A percentile compares a stretch with the other conserved stretches of the same genome.
These are phyloP conservation scores for Napeogenes sylphis DNA, from an alignment of 2,888 invertebrate species.

Conservation along the genomic window DNA sequence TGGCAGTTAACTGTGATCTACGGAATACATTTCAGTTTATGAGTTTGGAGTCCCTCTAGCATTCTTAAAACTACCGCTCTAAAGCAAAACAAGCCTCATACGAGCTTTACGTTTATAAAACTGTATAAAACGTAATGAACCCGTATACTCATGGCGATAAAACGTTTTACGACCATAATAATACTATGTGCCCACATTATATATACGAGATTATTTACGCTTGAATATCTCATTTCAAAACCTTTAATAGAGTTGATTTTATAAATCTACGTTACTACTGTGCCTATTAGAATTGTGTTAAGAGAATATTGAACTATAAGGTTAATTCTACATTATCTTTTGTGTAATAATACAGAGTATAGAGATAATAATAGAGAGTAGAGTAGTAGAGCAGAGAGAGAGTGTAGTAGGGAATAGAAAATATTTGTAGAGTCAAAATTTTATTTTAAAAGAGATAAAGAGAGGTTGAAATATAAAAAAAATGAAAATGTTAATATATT, in stretches of 20 bases:
- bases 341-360: too few relatives aligned
- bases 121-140: constrained; percentile 23
- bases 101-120: constrained; percentile 16
- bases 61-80: constrained; percentile 2
- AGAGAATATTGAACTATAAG: neutral
- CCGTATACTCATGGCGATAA: constrained; percentile 17
- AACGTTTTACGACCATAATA: constrained; percentile 19
- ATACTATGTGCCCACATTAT: constrained; percentile 15
- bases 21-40: constrained; percentile 7
- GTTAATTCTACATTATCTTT: too few relatives aligned
- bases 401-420: too few relatives aligned
- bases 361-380: too few relatives aligned
- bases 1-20: neutral
- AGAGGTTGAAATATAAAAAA: too few relatives aligned
- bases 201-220: constrained; percentile 16
- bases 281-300: neutral
- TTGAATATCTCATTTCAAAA: constrained; percentile 5
- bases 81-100: constrained; percentile 5
- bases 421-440: too few relatives aligned
- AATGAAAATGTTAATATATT: too few relatives aligned
- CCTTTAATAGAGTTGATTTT: constrained; percentile 5
- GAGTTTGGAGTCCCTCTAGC: neutral
- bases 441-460: too few relatives aligned
- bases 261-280: neutral
- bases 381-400: too few relatives aligned